Percentiles rank a stretch among this genome's conserved stretches.
Conservation (phyloP, 2,888 invertebrate species). For the Leptopterna dolabrata region DNA sequence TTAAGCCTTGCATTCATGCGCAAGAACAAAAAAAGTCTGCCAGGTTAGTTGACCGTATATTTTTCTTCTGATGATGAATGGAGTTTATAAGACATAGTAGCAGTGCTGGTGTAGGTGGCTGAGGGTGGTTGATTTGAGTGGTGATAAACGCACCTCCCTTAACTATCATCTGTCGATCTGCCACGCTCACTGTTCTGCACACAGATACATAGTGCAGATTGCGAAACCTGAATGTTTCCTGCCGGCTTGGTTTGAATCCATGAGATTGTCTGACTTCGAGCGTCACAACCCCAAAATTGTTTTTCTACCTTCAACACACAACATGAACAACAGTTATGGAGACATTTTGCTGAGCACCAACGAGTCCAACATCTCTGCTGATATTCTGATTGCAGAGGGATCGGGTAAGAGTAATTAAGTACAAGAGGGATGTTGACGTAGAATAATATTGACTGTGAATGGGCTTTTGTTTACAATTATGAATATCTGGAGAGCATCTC, state of each 20-base stretch:
- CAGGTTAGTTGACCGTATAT: too few species aligned
- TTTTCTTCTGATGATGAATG: too few species aligned
- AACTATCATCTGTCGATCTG: background rate
- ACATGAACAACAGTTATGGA: background rate
- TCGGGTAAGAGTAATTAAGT: background rate
- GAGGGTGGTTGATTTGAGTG: background rate
- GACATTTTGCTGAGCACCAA: conserved; percentile 24
- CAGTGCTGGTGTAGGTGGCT: too few species aligned
- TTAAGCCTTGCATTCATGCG: too few species aligned
- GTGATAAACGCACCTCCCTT: background rate
- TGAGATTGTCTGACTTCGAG: background rate
- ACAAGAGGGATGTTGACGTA: too few species aligned
- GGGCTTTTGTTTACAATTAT: too few species aligned
- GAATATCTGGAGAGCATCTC: too few species aligned
- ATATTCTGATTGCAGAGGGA: conserved; percentile 46
- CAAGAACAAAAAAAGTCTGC: too few species aligned
- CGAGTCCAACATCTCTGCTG: conserved; percentile 27
- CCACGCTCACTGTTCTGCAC: background rate
- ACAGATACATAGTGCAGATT: conserved; percentile 58
- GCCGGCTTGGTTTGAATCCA: conserved; percentile 46
- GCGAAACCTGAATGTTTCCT: conserved; percentile 53
- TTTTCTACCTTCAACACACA: conserved; percentile 39
- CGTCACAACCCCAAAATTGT: conserved; percentile 55
- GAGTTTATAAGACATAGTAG: too few species aligned
- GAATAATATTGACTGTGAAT: too few species aligned